These are phyloP conservation scores for Rhyacophila brunnea DNA, from an alignment of 1,140 invertebrate species.

Conservation along the genomic window DNA sequence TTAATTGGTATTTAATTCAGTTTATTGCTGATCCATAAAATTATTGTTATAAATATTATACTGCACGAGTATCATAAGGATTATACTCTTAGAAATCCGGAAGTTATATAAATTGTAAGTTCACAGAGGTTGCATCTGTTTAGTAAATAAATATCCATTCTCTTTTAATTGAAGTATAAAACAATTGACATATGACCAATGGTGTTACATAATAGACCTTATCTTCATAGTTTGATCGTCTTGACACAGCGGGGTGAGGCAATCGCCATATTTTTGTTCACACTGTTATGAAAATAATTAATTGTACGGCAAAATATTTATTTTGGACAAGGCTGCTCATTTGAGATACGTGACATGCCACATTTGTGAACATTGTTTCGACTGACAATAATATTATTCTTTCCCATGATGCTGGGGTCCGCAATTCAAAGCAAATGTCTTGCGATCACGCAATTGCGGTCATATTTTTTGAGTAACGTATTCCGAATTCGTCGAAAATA, in stretches of 20 bases:
- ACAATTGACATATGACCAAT: conserved; percentile 9
- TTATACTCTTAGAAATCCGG: too few species aligned
- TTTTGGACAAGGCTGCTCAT: conserved; percentile 15
- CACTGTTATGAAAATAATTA: conserved; percentile 12
- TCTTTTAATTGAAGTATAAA: too few species aligned
- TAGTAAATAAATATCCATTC: too few species aligned
- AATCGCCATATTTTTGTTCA: conserved; percentile 15
- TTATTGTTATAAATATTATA: too few species aligned
- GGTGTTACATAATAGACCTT: conserved; percentile 1
- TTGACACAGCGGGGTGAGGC: conserved; percentile 14
- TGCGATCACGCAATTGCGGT: background rate
- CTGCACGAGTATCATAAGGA: too few species aligned
- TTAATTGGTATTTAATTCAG: too few species aligned
- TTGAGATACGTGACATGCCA: conserved; percentile 6
- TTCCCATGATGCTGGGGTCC: conserved; percentile 7
- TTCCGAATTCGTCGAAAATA: conserved; percentile 3
- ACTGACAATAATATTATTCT: conserved; percentile 10
- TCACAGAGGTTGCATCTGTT: too few species aligned
- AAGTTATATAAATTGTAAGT: too few species aligned
- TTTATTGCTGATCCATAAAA: too few species aligned
- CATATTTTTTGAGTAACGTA: background rate
- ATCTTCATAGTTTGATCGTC: conserved; percentile 7
- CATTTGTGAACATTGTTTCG: conserved; percentile 12
- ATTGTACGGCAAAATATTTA: conserved; percentile 17
- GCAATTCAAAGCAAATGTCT: too few species aligned